Conservation (phyloP, 2,888 invertebrate species). For the Polia nebulosa region DNA sequence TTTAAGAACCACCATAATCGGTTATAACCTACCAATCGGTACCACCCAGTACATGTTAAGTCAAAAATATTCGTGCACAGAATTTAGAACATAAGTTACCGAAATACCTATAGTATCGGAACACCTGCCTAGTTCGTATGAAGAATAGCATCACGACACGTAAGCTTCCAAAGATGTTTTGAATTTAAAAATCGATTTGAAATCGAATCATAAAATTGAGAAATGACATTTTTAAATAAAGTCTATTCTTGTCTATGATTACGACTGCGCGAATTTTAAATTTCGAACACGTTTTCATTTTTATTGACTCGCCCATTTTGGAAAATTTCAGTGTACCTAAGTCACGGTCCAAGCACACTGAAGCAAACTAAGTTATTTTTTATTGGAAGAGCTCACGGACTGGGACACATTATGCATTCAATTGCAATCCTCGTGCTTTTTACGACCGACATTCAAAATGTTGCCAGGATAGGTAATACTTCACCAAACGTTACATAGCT, state of each 20-base stretch:
- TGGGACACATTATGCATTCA: constrained; percentile 60
- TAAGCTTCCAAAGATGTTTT: constrained; percentile 61
- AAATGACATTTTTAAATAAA: constrained; percentile 38
- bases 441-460: constrained; percentile 64
- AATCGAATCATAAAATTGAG: constrained; percentile 55
- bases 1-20: constrained; percentile 53
- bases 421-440: constrained; percentile 60
- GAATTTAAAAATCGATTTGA: constrained; percentile 67
- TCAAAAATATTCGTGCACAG: constrained; percentile 64
- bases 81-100: constrained; percentile 67
- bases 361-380: constrained; percentile 67
- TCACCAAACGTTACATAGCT: constrained; percentile 25
- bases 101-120: constrained; percentile 63
- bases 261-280: constrained; percentile 47
- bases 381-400: constrained; percentile 55
- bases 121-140: constrained; percentile 63
- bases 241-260: constrained; percentile 62
- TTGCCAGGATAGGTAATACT: constrained; percentile 49
- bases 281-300: constrained; percentile 55
- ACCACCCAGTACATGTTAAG: constrained; percentile 68
- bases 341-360: constrained; percentile 39
- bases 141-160: constrained; percentile 61
- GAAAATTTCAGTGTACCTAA: constrained; percentile 37
- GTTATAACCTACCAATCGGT: constrained; percentile 67
- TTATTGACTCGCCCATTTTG: constrained; percentile 31